Evolutionary conservation across 2,888 invertebrate species (phyloP), one percentile per base, ranked within the genome.

Genomic region (Hyalella azteca): DNA sequence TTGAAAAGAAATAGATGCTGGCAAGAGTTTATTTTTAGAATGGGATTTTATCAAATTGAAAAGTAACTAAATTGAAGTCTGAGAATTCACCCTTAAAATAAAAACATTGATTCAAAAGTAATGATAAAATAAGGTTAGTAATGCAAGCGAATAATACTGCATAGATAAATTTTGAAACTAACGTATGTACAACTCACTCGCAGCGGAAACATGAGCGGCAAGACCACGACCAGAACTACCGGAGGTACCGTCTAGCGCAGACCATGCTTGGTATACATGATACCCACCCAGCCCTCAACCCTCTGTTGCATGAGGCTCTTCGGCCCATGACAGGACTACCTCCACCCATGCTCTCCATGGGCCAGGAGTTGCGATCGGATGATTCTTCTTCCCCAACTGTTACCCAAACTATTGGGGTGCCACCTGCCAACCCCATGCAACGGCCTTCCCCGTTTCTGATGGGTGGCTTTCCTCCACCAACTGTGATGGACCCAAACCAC

Each of bases 161-260:
- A n/a, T n/a, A n/a, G n/a, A n/a, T n/a, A n/a, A n/a, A n/a, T n/a
- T n/a, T n/a, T n/a, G n/a, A n/a, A n/a, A n/a, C n/a, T n/a, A n/a
- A 26, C 59, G 11, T 59, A 59, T 79, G 29, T 77, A 78, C 78
- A 49, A 76, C 48, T 32, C 39, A 32, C 26, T 73, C 77, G 29
- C 83, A 85, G 85, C 80, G 98, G 79, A 98, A 97, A 87, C 98
- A 98, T 88, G 98, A 98, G 88, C 92, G 97, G 76, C 93, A 95
- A 87, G 96, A 97, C 86, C 94, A 94, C 45, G 97, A 98, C 87
- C 90, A 94, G 88, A 94, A 93, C 7, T 95, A 95, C 88, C 91
- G 94, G 88, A 94, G 91, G 88, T 93, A 91, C 88, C 91, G 92
- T 87, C 88, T 92, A 83, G 89, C 89, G 3, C 91, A 91, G 86